Base-by-base conservation (phyloP, 1,140 invertebrate species). In the Homarus americanus region DNA sequence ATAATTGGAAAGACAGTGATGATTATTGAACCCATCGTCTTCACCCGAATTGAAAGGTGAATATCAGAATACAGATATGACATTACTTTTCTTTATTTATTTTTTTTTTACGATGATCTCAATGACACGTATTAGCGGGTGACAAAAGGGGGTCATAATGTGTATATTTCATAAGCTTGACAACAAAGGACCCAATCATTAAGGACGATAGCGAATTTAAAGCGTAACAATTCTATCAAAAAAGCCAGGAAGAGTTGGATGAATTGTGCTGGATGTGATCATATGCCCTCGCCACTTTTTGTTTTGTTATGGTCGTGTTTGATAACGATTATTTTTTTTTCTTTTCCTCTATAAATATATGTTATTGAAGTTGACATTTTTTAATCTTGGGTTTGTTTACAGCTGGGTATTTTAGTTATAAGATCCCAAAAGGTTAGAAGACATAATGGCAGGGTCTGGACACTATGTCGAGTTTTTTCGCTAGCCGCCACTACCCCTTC, bases 111-210 rank as follows among this genome's bases (percentile, higher is more conserved):
- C 32, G 28, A 24, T 32, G 53, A 9, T 24, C 7, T 0, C 32
- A 34, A 82, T 82, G 79, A 82, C 53, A 82, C 36, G 53, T 82
- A 82, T 82, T 82, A 82, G 49, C 32, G 49, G 79, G 41, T 82
- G 79, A 82, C 79, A 58, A 34, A 82, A 82, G 28, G 49, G 32
- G 44, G 49, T 82, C 79, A 58, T 82, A 82, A 53, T 82, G 79
- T 82, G 34, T 44, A 82, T 58, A 82, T 82, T 82, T 82, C 79
- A 82, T 82, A 58, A 32, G 49, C 44, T 34, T 63, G 34, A 28
- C 79, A 49, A 63, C 79, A 63, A 82, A 82, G 79, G 53, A 82
- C 79, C 79, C 41, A 10, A 28, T 82, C n/a, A 82, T 82, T 82
- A 53, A 7, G 79, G 79, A 82, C 79, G 10, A 80, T 82, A 82